These are phyloP conservation scores for Idaea biselata DNA, from an alignment of 2,888 invertebrate species.

Conservation along the genomic window DNA sequence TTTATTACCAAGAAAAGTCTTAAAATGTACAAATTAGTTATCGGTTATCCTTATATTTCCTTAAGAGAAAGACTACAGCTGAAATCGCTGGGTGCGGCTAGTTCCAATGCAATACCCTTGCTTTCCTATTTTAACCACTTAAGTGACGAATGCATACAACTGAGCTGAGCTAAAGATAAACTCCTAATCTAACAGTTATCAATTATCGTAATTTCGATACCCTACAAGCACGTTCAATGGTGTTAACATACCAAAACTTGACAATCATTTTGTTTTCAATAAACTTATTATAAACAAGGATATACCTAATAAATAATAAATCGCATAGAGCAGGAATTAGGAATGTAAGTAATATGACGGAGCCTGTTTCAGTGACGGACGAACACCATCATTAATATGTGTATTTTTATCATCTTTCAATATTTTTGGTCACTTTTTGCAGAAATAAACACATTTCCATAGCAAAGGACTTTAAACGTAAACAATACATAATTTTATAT, in stretches of 20 bases:
- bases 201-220: slow-evolving; percentile 28
- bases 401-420: slow-evolving; percentile 1
- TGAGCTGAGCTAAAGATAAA: slow-evolving; percentile 30
- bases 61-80: too few relatives aligned
- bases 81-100: too few relatives aligned
- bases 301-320: not conserved
- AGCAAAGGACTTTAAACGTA: not conserved
- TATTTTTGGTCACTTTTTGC: too few relatives aligned
- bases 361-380: slow-evolving; percentile 68
- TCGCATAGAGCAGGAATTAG: not conserved
- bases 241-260: not conserved
- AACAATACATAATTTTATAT: too few relatives aligned
- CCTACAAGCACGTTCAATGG: slow-evolving; percentile 31
- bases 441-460: too few relatives aligned
- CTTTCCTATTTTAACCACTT: slow-evolving; percentile 30
- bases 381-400: slow-evolving; percentile 6
- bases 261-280: not conserved
- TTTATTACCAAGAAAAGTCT: too few relatives aligned
- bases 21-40: too few relatives aligned
- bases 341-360: slow-evolving; percentile 16
- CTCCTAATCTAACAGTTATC: slow-evolving; percentile 4
- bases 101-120: slow-evolving; percentile 5
- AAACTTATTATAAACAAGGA: not conserved
- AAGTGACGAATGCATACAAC: slow-evolving; percentile 34
- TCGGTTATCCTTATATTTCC: too few relatives aligned